phyloP scores from a whole-genome alignment of 1,140 invertebrate species.

The Oppia nitens region DNA sequence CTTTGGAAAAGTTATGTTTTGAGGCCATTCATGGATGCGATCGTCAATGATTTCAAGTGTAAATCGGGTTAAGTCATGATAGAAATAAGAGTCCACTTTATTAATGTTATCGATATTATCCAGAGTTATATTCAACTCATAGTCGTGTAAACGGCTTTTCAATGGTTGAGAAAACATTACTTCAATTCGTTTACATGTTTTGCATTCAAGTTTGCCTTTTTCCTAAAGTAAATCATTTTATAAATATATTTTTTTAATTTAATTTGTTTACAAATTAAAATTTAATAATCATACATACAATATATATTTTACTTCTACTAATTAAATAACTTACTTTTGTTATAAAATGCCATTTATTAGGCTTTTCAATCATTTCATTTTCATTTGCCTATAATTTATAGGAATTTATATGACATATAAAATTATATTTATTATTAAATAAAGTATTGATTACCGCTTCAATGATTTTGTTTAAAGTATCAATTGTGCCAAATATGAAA shows the following conservation, averaged over 20 bases:
- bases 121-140: slow-evolving; percentile 5
- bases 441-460: slow-evolving; percentile 31
- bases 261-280: neutral
- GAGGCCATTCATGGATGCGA: slow-evolving; percentile 6
- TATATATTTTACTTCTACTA: too few relatives aligned
- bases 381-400: slow-evolving; percentile 21
- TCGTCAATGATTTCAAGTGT: slow-evolving; percentile 10
- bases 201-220: slow-evolving; percentile 5
- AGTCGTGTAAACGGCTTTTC: slow-evolving; percentile 1
- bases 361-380: slow-evolving; percentile 30
- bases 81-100: slow-evolving; percentile 20
- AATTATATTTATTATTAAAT: neutral
- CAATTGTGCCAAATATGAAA: slow-evolving; percentile 53
- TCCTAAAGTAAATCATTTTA: neutral
- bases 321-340: slow-evolving; percentile 35
- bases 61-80: slow-evolving; percentile 19
- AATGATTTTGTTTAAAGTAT: slow-evolving; percentile 49
- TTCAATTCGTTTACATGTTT: slow-evolving; percentile 2
- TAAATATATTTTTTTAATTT: neutral
- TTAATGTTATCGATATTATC: neutral
- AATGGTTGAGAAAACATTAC: slow-evolving; percentile 11
- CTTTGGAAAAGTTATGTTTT: slow-evolving; percentile 12
- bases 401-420: too few relatives aligned
- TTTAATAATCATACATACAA: too few relatives aligned
- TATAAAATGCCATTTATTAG: slow-evolving; percentile 46